Evolutionary conservation across 2,888 invertebrate genomes (phyloP).

Genomic region (Rhopalosiphum nymphaeae): DNA sequence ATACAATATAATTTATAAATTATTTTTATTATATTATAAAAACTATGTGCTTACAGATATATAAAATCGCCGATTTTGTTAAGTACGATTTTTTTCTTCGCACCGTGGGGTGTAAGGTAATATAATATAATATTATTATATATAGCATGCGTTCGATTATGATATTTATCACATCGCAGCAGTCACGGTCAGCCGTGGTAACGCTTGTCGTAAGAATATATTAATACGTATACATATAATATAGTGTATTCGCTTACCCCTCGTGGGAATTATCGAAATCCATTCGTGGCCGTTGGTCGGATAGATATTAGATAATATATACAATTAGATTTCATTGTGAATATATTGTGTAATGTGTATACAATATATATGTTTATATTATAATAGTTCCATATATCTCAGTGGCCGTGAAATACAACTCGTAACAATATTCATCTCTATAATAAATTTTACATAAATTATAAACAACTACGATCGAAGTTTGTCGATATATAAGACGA

Average conservation of each 20-base stretch:
- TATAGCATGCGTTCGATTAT: not conserved
- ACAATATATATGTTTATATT: not conserved
- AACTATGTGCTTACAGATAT: not conserved
- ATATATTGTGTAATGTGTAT: not conserved
- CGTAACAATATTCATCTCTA: not conserved
- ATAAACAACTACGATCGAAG: not conserved
- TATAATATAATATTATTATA: slow-evolving; percentile 3
- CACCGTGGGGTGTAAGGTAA: not conserved
- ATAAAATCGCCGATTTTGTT: not conserved
- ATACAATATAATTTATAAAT: not conserved
- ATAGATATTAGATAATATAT: not conserved
- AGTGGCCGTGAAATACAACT: slow-evolving; percentile 16
- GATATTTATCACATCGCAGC: slow-evolving; percentile 2
- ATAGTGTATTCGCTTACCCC: not conserved
- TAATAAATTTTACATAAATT: not conserved
- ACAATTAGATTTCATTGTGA: slow-evolving; percentile 30
- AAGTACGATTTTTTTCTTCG: not conserved
- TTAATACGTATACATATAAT: not conserved
- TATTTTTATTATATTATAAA: not conserved
- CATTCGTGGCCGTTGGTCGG: not conserved
- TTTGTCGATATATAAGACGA: not conserved
- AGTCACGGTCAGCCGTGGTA: slow-evolving; percentile 36
- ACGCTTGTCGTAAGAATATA: not conserved
- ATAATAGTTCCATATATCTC: not conserved
- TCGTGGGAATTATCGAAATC: slow-evolving; percentile 49